Evolutionary conservation across 2,113 vertebrate species (phyloP), one percentile per base, ranked within the genome.

Genomic region (Cryptotis parvus): DNA sequence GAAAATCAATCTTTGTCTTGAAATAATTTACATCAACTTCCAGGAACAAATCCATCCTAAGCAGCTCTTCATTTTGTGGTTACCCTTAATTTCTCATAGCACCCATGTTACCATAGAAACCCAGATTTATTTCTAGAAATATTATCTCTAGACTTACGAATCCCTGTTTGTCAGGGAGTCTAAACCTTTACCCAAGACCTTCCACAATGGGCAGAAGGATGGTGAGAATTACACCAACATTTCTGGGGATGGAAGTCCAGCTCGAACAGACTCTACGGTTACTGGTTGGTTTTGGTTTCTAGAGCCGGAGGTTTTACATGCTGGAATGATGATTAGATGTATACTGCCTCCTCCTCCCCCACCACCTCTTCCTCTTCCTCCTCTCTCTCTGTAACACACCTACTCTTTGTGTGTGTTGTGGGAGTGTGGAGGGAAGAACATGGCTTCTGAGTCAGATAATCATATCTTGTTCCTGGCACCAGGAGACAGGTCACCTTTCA

Each of bases 101-200:
- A 33, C 33, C 10, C 5, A 27, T 3, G 33, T 91, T 72, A 22
- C 81, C 12, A 20, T 52, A 41, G 87, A 94, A 92, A 91, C 87
- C 58, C 41, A 41, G 76, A 29, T 70, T 49, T 81, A 43, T 49
- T 52, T 55, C 52, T 20, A 9, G 39, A 82, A 20, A 61, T 70
- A 76, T 27, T 52, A 52, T 74, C n/a, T 92, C 81, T 74, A 79
- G 89, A 39, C 80, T 74, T 78, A 75, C 86, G 77, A 41, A 58
- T 35, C 43, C 61, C 31, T 78, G 20, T 26, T 26, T n/a, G 22
- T 87, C 33, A 61, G 12, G 33, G 8, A 18, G 63, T 68, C 61
- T 84, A 29, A 68, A 76, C 24, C 41, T 55, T 52, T 31, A 87
- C 81, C 49, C 61, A 31, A 41, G 52, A 6, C 29, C 63, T 87